phyloP scores from a whole-genome alignment of 2,888 invertebrate species.

The Scelioninae gen. 2 region DNA sequence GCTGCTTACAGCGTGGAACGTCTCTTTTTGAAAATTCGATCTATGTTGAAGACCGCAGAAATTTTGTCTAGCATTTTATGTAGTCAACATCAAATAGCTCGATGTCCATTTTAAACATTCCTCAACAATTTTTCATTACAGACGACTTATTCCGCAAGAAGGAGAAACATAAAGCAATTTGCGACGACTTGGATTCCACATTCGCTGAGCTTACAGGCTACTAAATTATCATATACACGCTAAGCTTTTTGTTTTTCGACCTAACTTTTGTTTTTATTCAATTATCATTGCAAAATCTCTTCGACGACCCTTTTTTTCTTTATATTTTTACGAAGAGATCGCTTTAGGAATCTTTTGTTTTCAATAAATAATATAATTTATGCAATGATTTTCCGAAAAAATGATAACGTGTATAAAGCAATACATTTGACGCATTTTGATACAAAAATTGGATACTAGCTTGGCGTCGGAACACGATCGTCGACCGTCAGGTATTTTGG shows the following conservation, averaged over 20 bases:
- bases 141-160: conserved; percentile 82
- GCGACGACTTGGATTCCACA: conserved; percentile 97
- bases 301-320: conserved; percentile 9
- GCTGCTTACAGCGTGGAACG: conserved; percentile 29
- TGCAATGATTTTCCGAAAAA: neutral
- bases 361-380: neutral
- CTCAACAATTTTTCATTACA: conserved; percentile 72
- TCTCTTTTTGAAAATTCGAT: conserved; percentile 31
- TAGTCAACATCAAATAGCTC: neutral
- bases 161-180: conserved; percentile 97
- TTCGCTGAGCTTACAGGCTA: conserved; percentile 98
- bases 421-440: conserved; percentile 12
- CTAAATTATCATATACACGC: conserved; percentile 77
- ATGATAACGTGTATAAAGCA: conserved; percentile 18
- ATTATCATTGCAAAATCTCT: conserved; percentile 27
- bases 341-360: conserved; percentile 11
- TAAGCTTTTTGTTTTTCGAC: conserved; percentile 53
- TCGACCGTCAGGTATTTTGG: conserved; percentile 70
- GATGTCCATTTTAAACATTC: conserved; percentile 33
- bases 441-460: conserved; percentile 54
- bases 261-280: conserved; percentile 42
- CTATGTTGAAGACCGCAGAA: conserved; percentile 12
- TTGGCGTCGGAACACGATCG: conserved; percentile 67
- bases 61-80: conserved; percentile 38
- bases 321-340: conserved; percentile 7